phyloP scores from a whole-genome alignment of 2,113 vertebrate genomes.

The Dolichallabes microphthalmus region DNA sequence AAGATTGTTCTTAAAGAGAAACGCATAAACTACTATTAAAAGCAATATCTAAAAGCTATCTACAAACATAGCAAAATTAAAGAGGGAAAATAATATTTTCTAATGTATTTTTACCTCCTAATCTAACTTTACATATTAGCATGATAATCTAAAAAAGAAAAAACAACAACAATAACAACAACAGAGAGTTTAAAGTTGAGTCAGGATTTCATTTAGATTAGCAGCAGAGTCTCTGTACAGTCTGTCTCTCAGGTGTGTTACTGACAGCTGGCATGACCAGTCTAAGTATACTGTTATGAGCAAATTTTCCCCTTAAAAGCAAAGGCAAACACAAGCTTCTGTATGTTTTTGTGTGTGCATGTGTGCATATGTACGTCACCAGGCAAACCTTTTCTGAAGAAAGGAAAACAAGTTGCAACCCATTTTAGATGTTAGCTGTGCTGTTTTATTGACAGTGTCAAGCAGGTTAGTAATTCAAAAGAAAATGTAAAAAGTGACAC shows the following conservation, averaged over 20 bases:
- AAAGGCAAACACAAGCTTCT: background rate
- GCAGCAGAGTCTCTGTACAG: background rate
- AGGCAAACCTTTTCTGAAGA: background rate
- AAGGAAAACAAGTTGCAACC: slow-evolving; percentile 10
- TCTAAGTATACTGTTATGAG: background rate
- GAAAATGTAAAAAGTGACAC: background rate
- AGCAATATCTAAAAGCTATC: background rate
- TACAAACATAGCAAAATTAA: background rate
- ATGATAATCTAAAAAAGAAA: no score
- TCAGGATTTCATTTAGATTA: background rate
- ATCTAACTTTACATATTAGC: background rate
- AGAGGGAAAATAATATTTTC: background rate
- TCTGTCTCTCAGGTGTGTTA: background rate
- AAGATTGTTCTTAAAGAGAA: background rate
- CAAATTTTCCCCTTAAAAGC: background rate
- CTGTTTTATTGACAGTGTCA: background rate
- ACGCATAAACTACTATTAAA: background rate
- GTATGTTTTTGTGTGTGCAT: background rate
- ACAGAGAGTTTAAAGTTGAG: background rate
- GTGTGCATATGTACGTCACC: background rate
- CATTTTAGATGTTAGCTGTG: background rate
- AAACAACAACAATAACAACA: background rate
- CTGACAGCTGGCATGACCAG: background rate
- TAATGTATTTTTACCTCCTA: background rate
- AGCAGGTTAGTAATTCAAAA: background rate